Base-by-base conservation (phyloP, 2,888 invertebrate species). In the Stenurella melanura region DNA sequence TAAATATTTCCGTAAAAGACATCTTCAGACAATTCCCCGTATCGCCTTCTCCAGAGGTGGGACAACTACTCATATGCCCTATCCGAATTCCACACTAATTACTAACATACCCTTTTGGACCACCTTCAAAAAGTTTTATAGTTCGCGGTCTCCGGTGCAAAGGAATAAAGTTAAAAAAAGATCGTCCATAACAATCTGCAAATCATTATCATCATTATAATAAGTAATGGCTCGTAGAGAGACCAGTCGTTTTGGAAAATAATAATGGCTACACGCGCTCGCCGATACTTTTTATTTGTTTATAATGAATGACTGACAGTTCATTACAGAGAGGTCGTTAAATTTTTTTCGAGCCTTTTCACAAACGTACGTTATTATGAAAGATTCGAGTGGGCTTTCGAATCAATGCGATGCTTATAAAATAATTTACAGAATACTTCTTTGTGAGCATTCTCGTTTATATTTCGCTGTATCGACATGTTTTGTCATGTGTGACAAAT, bases 341-440 rank as follows among this genome's bases (percentile, higher is more conserved):
- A 64, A 42, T 21, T 30, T 63, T 63, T 38, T 38, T 12, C 38
- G 9, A 38, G n/a, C 30, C 38, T 38, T 64, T 64, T 42, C 42
- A 64, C 42, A 42, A 64, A 42, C 64, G 64, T 42, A 15, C 50
- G 64, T 64, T 64, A 64, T 61, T 61, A 61, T 64, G 17, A 64
- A 38, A 64, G 64, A 7, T 18, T 42, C 64, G 15, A 38, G 42
- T 42, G 64, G 64, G 42, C 64, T 10, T 42, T 42, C 42, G 38
- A 64, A 64, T 64, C 42, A 42, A 18, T 12, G 42, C 18, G 64
- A 64, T 42, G n/a, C 38, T 64, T 64, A 64, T 64, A 12, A 38
- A 64, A 64, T 64, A 64, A 64, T 64, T 64, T 38, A 42, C 64
- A 64, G 64, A 38, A 64, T 42, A 64, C 64, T 64, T 15, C 30